Conservation (phyloP, 2,888 invertebrate species). For the Orgyia antiqua region DNA sequence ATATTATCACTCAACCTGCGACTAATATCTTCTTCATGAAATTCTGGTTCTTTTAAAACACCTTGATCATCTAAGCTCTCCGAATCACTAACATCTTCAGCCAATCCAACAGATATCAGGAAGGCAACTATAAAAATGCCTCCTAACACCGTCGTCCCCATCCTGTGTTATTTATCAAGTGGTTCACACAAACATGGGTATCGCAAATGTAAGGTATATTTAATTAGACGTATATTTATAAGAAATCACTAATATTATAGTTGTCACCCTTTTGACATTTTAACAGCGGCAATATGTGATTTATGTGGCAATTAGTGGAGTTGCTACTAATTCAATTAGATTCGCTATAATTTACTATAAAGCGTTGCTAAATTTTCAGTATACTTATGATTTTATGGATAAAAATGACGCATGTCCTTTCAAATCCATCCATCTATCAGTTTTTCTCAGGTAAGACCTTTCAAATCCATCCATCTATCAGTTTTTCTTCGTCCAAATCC, state of each 20-base stretch:
- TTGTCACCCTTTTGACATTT: conserved; percentile 18
- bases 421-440: too few species aligned
- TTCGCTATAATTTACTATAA: conserved; percentile 13
- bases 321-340: conserved; percentile 15
- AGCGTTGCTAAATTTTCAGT: conserved; percentile 1
- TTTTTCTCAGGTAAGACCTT: too few species aligned
- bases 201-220: neutral
- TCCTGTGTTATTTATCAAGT: conserved; percentile 14
- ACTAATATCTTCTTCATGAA: too few species aligned
- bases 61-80: neutral
- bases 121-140: conserved; percentile 29
- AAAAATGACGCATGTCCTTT: too few species aligned
- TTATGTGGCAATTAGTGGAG: conserved; percentile 19
- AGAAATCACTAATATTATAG: conserved; percentile 8
- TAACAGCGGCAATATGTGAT: conserved; percentile 12
- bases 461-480: too few species aligned
- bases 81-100: conserved; percentile 13
- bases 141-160: conserved; percentile 24
- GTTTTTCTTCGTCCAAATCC: too few species aligned
- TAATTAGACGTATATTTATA: conserved; percentile 15
- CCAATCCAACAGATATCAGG: conserved; percentile 20
- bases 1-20: too few species aligned
- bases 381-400: too few species aligned
- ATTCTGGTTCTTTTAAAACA: too few species aligned
- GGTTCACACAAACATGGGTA: conserved; percentile 1